Evolutionary conservation across 2,113 vertebrate species (phyloP).

Genomic region (Burhinus bistriatus): DNA sequence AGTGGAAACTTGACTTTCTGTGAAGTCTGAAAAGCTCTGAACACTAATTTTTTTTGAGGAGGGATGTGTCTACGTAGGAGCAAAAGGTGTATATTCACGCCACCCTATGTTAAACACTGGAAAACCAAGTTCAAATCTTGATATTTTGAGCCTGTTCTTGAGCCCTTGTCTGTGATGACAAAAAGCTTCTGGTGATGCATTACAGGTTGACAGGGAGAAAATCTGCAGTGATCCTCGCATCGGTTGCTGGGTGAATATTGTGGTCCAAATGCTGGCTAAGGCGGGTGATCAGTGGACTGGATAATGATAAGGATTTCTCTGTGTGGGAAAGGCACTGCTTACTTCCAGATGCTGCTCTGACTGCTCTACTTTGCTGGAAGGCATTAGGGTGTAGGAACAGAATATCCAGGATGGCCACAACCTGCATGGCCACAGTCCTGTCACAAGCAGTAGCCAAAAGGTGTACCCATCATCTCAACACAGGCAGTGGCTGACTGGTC

Average conservation of each 20-base stretch:
- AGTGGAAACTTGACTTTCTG: not conserved
- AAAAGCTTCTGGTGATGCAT: not conserved
- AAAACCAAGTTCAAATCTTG: not conserved
- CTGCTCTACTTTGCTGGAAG: not conserved
- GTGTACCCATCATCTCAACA: accelerated
- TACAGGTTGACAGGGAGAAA: not conserved
- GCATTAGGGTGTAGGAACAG: accelerated
- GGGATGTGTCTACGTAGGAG: not conserved
- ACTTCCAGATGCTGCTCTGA: not conserved
- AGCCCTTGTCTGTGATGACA: not conserved
- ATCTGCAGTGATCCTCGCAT: not conserved
- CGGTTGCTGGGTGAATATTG: not conserved
- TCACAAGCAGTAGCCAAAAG: not conserved
- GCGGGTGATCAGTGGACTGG: accelerated
- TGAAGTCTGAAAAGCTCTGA: not conserved
- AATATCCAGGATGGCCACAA: not conserved
- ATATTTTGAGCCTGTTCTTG: not conserved
- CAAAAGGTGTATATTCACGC: not conserved
- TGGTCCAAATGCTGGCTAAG: not conserved
- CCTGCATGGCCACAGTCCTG: not conserved
- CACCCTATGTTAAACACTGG: not conserved
- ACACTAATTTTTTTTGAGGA: no score
- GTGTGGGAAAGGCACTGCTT: not conserved
- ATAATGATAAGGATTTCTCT: not conserved
- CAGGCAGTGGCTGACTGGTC: not conserved